Evolutionary conservation across 2,797 vertebrate species (phyloP).

Genomic region (Sternarchorhynchus goeldii): DNA sequence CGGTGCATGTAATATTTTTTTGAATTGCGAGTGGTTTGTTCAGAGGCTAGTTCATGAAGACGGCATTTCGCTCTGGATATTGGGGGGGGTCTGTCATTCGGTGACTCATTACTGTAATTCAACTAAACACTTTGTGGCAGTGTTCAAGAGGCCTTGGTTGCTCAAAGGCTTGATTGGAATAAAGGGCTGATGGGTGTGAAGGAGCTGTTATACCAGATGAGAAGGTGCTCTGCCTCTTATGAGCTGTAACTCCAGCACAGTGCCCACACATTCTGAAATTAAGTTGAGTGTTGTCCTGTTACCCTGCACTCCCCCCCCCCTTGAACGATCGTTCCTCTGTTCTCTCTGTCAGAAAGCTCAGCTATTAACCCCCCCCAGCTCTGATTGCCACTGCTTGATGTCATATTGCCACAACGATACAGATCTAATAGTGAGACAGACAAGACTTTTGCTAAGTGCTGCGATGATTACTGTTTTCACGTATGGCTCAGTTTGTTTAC

Average conservation of each 20-base stretch:
- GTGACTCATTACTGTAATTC: conserved; percentile 54
- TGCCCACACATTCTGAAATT: conserved; percentile 47
- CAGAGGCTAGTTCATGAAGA: neutral
- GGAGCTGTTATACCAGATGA: conserved; percentile 51
- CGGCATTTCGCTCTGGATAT: neutral
- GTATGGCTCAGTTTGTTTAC: conserved; percentile 14
- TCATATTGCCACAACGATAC: conserved; percentile 32
- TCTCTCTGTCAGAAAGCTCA: conserved; percentile 43
- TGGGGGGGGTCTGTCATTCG: conserved; percentile 34
- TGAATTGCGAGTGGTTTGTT: neutral
- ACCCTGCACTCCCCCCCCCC: conserved; percentile 43
- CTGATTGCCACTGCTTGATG: conserved; percentile 47
- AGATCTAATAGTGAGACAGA: conserved; percentile 10
- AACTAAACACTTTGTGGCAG: conserved; percentile 55
- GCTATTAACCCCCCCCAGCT: conserved; percentile 38
- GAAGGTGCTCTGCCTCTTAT: conserved; percentile 49
- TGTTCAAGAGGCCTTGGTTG: conserved; percentile 54
- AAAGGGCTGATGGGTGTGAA: conserved; percentile 59
- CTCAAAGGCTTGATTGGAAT: conserved; percentile 61
- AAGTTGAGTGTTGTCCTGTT: too few relatives aligned
- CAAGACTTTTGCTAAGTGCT: conserved; percentile 3
- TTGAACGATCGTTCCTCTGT: conserved; percentile 51
- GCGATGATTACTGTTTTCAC: conserved; percentile 1
- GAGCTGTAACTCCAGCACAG: conserved; percentile 53
- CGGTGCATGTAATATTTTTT: neutral